Base-by-base conservation (phyloP, 1,140 invertebrate species). In the Drosophila busckii region DNA sequence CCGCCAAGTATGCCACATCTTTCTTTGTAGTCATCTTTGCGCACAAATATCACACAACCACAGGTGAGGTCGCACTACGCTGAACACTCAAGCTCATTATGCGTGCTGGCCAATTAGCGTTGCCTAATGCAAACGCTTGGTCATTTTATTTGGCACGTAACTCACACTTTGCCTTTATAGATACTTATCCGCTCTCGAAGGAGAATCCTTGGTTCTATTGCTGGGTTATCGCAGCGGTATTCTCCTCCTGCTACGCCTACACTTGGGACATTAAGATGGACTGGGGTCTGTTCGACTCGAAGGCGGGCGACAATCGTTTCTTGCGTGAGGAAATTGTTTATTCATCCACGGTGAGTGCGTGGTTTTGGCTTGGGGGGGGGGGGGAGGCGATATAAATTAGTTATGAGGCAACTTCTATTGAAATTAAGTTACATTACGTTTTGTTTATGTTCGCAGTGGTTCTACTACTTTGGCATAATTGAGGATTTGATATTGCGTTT, bases 251-350 rank as follows among this genome's bases (percentile, higher is more conserved):
- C 34, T 98, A 97, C 87, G 94, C 95, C 0, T 96, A 96, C 80
- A 93, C 93, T 3, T 99, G 97, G 97, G 97, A 99, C 88, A 93
- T 99, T 6, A 96, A 96, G 88, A 97, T 99, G 95, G 97, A 99
- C 90, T 99, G 97, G 97, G 97, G 98, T 3, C 88, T 99, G n/a
- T 93, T 98, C 63, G 96, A 97, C 86, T 92, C 91, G 41, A 93
- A 92, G 49, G 92, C 95, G 19, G 86, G 86, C 37, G 94, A 98
- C 88, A 96, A 97, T 88, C 91, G 88, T 84, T 92, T 94, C 85
- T 88, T 95, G 6, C 86, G 93, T 29, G 93, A 95, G 84, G 93
- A 95, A 88, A 93, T 94, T 63, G 93, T 94, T 17, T 94, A 94
- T 84, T 93, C 92, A 34, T 92, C 92, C 22, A 91, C 90, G 82